These are phyloP conservation scores for Epistrophe eligans DNA, from an alignment of 2,888 invertebrate species.

Conservation along the genomic window DNA sequence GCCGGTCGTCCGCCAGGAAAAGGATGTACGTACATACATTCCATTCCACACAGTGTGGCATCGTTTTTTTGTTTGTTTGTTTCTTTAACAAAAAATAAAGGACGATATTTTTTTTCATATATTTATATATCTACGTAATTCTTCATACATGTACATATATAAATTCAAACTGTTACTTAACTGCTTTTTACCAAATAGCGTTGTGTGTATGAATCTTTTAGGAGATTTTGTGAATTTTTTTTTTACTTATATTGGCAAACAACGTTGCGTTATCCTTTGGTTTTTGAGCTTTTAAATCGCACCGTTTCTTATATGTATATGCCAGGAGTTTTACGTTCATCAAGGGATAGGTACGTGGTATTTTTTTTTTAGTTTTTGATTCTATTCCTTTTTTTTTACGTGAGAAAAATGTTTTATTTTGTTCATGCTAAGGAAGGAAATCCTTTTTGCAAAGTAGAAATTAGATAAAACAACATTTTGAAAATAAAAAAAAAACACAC, in stretches of 20 bases:
- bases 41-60: constrained; percentile 45
- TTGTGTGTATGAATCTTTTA: constrained; percentile 73
- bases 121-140: neutral
- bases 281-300: constrained; percentile 36
- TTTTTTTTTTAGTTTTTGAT: constrained; percentile 43
- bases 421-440: neutral
- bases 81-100: constrained; percentile 35
- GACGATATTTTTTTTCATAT: constrained; percentile 27
- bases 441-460: constrained; percentile 46
- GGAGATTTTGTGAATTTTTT: constrained; percentile 61
- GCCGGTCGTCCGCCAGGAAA: constrained; percentile 62
- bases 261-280: constrained; percentile 61
- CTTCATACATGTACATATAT: constrained; percentile 13
- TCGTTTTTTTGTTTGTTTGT: constrained; percentile 16
- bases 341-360: constrained; percentile 45
- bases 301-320: neutral
- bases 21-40: constrained; percentile 34
- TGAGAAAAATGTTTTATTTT: constrained; percentile 71
- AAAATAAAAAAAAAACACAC: constrained; percentile 15
- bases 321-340: constrained; percentile 33
- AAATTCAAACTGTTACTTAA: constrained; percentile 75
- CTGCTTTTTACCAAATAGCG: constrained; percentile 70
- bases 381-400: constrained; percentile 53
- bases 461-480: constrained; percentile 48
- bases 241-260: constrained; percentile 32